Evolutionary conservation across 2,113 vertebrate species (phyloP).

Genomic region (Myocastor coypus): DNA sequence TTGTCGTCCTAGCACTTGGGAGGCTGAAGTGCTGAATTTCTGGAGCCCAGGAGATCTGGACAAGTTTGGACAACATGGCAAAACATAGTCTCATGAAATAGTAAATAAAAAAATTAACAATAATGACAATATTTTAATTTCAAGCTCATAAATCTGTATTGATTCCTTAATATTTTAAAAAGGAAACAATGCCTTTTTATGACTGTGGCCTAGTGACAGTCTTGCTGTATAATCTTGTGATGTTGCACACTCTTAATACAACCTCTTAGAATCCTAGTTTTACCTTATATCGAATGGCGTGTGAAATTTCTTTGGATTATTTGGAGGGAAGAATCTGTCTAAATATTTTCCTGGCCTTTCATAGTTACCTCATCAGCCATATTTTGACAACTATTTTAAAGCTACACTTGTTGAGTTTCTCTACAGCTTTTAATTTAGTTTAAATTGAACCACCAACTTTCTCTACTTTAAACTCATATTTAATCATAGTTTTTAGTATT

Average conservation of each 20-base stretch:
- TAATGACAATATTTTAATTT: slow-evolving; percentile 17
- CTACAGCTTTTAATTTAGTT: slow-evolving; percentile 62
- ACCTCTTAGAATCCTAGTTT: not conserved
- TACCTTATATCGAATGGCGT: slow-evolving; percentile 51
- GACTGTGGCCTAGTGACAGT: not conserved
- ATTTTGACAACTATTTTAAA: slow-evolving; percentile 62
- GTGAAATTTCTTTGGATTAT: slow-evolving; percentile 15
- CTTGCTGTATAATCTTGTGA: not conserved
- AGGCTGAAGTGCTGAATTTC: not conserved
- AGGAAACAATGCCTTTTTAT: not conserved
- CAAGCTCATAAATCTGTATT: not conserved
- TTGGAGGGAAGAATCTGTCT: slow-evolving; percentile 52
- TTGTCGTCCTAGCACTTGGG: not conserved
- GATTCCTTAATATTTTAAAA: not conserved
- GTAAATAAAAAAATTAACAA: not conserved
- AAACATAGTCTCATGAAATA: not conserved
- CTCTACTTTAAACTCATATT: slow-evolving; percentile 44
- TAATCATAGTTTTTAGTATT: slow-evolving; percentile 45
- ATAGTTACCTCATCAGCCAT: slow-evolving; percentile 33
- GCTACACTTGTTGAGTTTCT: slow-evolving; percentile 5
- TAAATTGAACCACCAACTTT: slow-evolving; percentile 47
- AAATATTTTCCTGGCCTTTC: slow-evolving; percentile 61
- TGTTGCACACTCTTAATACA: not conserved
- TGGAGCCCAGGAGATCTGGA: not conserved
- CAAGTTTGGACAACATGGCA: not conserved